Evolutionary conservation across 2,888 invertebrate species (phyloP), one percentile per base, ranked within the genome.

Genomic region (Agrotis exclamationis): DNA sequence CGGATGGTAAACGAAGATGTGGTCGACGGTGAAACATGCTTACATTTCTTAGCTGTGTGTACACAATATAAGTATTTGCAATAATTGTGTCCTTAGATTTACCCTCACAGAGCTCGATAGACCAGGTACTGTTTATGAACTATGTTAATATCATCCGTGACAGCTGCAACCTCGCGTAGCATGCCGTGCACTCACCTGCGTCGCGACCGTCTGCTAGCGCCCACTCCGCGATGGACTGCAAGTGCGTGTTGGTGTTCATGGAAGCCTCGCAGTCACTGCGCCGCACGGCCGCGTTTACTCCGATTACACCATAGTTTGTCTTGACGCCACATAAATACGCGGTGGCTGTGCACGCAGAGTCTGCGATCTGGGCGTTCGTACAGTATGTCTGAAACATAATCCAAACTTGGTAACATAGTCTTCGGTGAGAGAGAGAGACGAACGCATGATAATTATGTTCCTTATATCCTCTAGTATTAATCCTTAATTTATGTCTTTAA

Each of bases 291-390:
- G 96, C 97, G 18, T 97, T 97, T 1, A 98, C 96, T 0, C 98
- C 98, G 9, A 97, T 91, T 0, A 97, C 97, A 18, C 95, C 96
- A 59, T 91, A 93, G 86, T 97, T 97, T 0, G 94, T 96, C 87
- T 98, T 98, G 6, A 97, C 96, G 0, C 98, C 98, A 45, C 96
- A 94, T 58, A 97, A 89, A 84, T 97, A 97, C 0, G 98, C 97
- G 0, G 97, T 97, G 0, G 97, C 97, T 0, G 97, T 96, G 73
- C 97, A 97, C 0, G 98, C 97, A 0, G 98, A 98, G 89, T 98
- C 98, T 0, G 98, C 95, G 0, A 97, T 97, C 91, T 97, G 97
- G 20, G 90, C 91, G 87, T 97, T 94, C 14, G 96, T 94, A 87
- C 96, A 96, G 83, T 96, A 96, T 0, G 96, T 96, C 96, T 96